A percentile compares a stretch with the other conserved stretches of the same genome.
These are phyloP conservation scores for Lepas anatifera DNA, from an alignment of 2,888 invertebrate genomes.

Conservation along the genomic window DNA sequence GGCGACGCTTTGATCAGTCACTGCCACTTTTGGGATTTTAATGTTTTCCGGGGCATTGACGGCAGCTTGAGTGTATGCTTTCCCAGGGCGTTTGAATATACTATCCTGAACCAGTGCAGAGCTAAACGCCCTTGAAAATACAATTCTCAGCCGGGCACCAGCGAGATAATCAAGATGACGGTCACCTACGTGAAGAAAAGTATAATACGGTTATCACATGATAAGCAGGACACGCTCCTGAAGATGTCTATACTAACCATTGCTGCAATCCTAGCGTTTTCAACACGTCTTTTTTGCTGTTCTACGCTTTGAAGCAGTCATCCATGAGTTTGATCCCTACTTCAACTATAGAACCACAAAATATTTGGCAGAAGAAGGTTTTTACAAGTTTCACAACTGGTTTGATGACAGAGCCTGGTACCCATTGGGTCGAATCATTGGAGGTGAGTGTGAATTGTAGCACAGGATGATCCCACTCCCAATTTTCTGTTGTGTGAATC, in stretches of 20 bases:
- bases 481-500: too few relatives aligned
- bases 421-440: constrained; percentile 90
- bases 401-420: constrained; percentile 98
- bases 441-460: constrained; percentile 62
- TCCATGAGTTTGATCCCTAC: constrained; percentile 96
- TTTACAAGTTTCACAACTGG: constrained; percentile 96
- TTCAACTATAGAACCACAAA: constrained; percentile 94
- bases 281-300: constrained; percentile 24
- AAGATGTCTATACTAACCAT: constrained; percentile 24
- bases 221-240: constrained; percentile 24
- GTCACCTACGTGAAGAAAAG: background rate
- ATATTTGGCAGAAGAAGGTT: constrained; percentile 85
- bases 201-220: background rate
- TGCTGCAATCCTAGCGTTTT: constrained; percentile 25
- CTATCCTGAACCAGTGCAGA: too few relatives aligned
- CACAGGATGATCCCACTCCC: too few relatives aligned
- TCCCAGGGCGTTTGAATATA: too few relatives aligned
- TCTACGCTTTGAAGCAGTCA: constrained; percentile 81
- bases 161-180: background rate
- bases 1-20: too few relatives aligned
- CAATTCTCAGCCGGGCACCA: too few relatives aligned
- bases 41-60: too few relatives aligned
- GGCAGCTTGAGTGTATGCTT: too few relatives aligned
- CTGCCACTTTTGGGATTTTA: too few relatives aligned
- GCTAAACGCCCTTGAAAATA: too few relatives aligned